These are phyloP conservation scores for Melieria crassipennis DNA, from an alignment of 2,888 invertebrate genomes.

Conservation along the genomic window DNA sequence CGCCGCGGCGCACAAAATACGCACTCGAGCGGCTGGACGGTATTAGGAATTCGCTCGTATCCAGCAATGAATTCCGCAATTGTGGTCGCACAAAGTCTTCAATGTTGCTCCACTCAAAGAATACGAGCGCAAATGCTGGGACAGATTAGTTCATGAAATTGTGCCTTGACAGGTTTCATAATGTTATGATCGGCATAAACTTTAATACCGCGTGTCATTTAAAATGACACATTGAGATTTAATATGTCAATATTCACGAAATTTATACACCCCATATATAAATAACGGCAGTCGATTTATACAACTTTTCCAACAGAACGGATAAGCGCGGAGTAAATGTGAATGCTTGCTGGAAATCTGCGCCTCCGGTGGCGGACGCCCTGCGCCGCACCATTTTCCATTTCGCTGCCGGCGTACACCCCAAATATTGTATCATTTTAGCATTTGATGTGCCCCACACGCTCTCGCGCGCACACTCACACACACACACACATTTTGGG, in stretches of 20 bases:
- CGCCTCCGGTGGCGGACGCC: not conserved
- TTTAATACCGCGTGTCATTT: slow-evolving; percentile 56
- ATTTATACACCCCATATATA: slow-evolving; percentile 52
- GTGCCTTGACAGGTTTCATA: slow-evolving; percentile 44
- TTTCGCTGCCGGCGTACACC: not conserved
- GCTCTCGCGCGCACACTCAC: not conserved
- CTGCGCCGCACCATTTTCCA: not conserved
- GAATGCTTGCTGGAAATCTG: not conserved
- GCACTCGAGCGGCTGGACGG: no score
- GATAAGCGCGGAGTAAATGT: slow-evolving; percentile 14
- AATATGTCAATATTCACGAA: slow-evolving; percentile 61
- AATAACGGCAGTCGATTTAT: slow-evolving; percentile 38
- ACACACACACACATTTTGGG: not conserved
- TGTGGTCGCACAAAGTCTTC: not conserved
- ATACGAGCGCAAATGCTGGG: slow-evolving; percentile 11
- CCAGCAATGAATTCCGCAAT: no score
- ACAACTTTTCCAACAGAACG: slow-evolving; percentile 36
- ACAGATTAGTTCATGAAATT: slow-evolving; percentile 40
- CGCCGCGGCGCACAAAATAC: no score
- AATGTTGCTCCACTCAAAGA: not conserved
- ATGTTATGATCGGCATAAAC: slow-evolving; percentile 44
- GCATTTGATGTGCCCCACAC: not conserved
- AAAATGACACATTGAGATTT: slow-evolving; percentile 60
- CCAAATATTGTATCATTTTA: not conserved
- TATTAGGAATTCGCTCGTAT: no score